Evolutionary conservation across 2,888 invertebrate species (phyloP), one percentile per base, ranked within the genome.

Genomic region (Lottia scabra): DNA sequence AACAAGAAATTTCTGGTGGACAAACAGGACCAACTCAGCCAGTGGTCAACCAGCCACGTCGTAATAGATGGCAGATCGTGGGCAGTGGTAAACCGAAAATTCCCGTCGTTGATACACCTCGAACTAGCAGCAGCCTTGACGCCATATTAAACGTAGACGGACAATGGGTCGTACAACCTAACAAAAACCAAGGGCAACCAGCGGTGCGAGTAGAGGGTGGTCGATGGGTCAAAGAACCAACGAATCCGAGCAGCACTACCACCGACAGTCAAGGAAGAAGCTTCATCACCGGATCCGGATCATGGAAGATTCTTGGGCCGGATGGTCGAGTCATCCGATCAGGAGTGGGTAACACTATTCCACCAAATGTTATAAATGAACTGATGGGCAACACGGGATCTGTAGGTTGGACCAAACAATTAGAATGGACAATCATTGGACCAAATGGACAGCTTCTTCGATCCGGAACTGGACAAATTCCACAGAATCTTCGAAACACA

Each of bases 341-440:
- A 10, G 56, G 56, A 12, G 56, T 56, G 10, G 56, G 56, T 56
- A 56, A 56, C 23, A 0, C 23, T 23, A 56, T 56, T 23, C 56
- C 56, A 56, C 10, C 56, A 19, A 23, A 23, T 56, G 56, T 56
- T 23, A 56, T 56, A 8, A 56, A 23, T 23, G 56, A 56, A 23
- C 56, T 56, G 19, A 56, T 56, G 56, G 56, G 56, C 19, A 23
- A 23, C 19, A 23, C 56, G 13, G 4, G 56, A 10, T 12, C 19
- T 23, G 23, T 23, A 10, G 56, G 56, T 10, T 56, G 73, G 75
- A 75, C 65, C 63, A 71, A 56, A 27, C 44, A 71, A 67, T 56
- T 26, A 63, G 68, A 65, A 43, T 78, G 78, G 78, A 73, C 68
- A 63, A 62, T 78, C 48, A 75, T 72, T n/a, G 63, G 64, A 1